Conservation (phyloP, 2,113 vertebrate species). For the Geococcyx californianus region DNA sequence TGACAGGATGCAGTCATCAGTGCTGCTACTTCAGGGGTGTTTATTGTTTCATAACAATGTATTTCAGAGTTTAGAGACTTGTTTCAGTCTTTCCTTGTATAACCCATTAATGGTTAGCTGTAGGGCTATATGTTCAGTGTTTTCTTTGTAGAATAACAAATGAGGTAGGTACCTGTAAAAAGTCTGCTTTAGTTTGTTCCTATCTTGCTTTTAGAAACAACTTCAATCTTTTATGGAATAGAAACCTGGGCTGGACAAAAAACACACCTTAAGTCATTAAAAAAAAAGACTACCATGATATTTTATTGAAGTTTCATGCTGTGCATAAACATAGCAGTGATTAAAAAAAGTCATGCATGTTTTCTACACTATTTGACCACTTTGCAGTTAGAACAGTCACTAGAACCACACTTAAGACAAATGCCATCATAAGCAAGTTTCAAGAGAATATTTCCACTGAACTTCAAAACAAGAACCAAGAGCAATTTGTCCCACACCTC, state of each 20-base stretch:
- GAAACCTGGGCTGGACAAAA: neutral
- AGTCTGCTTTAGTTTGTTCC: neutral
- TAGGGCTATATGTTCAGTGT: neutral
- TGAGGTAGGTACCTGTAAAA: neutral
- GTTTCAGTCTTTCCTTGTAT: neutral
- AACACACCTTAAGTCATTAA: neutral
- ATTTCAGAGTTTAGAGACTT: neutral
- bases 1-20: neutral
- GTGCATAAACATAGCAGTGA: conserved; percentile 65
- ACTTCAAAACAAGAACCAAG: conserved; percentile 64
- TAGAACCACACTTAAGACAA: conserved; percentile 74
- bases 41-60: neutral
- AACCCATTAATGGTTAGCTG: neutral
- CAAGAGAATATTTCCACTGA: conserved; percentile 65
- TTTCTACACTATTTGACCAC: conserved; percentile 67
- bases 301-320: conserved; percentile 78
- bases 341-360: conserved; percentile 68
- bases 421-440: conserved; percentile 62
- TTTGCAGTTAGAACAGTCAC: conserved; percentile 68
- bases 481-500: conserved; percentile 45
- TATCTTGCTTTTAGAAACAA: neutral
- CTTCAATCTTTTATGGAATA: neutral
- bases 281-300: conserved; percentile 40
- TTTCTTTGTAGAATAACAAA: neutral
- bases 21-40: neutral